Percentiles rank a stretch among this genome's conserved stretches.
Evolutionary conservation across 2,797 vertebrate species (phyloP).

Genomic region (Kryptolebias ocellatus): DNA sequence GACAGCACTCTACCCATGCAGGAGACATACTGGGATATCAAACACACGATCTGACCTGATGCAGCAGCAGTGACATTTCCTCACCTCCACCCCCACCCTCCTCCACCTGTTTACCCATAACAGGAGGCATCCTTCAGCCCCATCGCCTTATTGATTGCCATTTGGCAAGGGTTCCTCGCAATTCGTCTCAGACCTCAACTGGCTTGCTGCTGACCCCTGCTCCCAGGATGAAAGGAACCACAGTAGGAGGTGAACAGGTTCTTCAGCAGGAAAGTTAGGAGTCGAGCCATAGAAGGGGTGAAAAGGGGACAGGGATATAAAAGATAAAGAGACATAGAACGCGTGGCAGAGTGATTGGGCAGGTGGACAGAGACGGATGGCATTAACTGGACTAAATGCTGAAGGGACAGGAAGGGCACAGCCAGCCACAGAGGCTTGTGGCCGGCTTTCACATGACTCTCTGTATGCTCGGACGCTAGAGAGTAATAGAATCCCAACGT

Average conservation of each 20-base stretch:
- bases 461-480: constrained; percentile 53
- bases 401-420: constrained; percentile 61
- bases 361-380: constrained; percentile 61
- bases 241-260: constrained; percentile 45
- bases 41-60: constrained; percentile 66
- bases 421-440: constrained; percentile 62
- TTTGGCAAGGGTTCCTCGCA: constrained; percentile 46
- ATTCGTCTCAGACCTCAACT: constrained; percentile 41
- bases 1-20: constrained; percentile 44
- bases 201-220: constrained; percentile 42
- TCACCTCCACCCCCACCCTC: constrained; percentile 32
- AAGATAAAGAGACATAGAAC: constrained; percentile 46
- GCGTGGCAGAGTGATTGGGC: constrained; percentile 54
- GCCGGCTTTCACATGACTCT: constrained; percentile 70
- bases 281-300: constrained; percentile 51
- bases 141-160: constrained; percentile 68
- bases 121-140: constrained; percentile 54
- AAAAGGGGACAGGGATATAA: constrained; percentile 28
- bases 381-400: constrained; percentile 60
- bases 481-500: constrained; percentile 83
- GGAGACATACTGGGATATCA: constrained; percentile 50
- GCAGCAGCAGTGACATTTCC: constrained; percentile 54
- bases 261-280: constrained; percentile 3
- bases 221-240: constrained; percentile 47
- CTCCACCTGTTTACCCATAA: constrained; percentile 62